Evolutionary conservation across 1,140 invertebrate species (phyloP).

Genomic region (Bombus impatiens): DNA sequence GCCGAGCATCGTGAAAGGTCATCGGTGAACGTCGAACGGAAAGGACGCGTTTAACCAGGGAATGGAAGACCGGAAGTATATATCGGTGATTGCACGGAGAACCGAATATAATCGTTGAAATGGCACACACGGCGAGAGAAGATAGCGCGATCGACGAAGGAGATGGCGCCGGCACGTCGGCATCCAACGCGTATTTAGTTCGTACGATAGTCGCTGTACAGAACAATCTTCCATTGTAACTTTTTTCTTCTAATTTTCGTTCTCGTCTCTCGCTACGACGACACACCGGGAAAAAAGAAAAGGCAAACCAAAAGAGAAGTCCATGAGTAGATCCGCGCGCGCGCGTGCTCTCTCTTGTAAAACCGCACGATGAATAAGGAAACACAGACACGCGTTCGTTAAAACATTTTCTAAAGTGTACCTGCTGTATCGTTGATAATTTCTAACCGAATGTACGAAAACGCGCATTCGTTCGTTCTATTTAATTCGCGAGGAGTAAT

Average conservation of each 20-base stretch:
- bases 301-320: background rate
- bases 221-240: slow-evolving; percentile 69
- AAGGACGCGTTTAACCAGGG: background rate
- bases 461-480: background rate
- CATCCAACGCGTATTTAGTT: slow-evolving; percentile 47
- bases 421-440: slow-evolving; percentile 6
- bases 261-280: slow-evolving; percentile 52
- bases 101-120: slow-evolving; percentile 8
- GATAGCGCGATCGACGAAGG: slow-evolving; percentile 6
- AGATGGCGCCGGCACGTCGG: slow-evolving; percentile 15
- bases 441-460: background rate
- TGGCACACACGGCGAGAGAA: slow-evolving; percentile 11
- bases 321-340: slow-evolving; percentile 2
- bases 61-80: background rate
- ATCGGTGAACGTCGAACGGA: background rate
- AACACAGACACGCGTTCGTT: background rate
- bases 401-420: background rate
- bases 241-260: slow-evolving; percentile 49
- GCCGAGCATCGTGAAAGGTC: slow-evolving; percentile 23
- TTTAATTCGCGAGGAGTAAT: background rate
- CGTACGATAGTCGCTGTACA: slow-evolving; percentile 63
- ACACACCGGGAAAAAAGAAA: background rate
- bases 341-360: background rate
- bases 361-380: background rate
- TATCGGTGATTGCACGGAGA: background rate